These are phyloP conservation scores for Porites evermanni DNA, from an alignment of 92 coral and sea anemone genomes.

Conservation along the genomic window DNA sequence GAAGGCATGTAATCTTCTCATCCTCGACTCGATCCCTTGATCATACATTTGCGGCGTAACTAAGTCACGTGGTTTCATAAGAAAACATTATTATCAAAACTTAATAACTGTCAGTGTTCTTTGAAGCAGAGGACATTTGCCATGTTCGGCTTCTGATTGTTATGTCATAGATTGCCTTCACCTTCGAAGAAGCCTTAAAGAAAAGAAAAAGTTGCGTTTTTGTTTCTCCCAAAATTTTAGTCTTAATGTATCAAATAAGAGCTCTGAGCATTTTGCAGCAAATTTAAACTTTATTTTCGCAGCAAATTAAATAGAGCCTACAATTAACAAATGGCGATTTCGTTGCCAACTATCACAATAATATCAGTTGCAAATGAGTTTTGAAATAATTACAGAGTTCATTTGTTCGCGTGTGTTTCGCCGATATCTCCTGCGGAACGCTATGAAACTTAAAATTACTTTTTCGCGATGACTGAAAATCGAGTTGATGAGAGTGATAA, in stretches of 20 bases:
- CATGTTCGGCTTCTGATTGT: slow-evolving; percentile 22
- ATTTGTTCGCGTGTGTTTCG: slow-evolving; percentile 10
- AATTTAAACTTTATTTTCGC: not conserved
- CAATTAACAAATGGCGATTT: too few species aligned
- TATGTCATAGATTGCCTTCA: not conserved
- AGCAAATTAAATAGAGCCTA: not conserved
- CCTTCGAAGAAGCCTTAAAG: not conserved
- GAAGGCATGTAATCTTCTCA: too few species aligned
- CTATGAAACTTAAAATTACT: not conserved
- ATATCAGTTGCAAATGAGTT: slow-evolving; percentile 1
- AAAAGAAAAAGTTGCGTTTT: not conserved
- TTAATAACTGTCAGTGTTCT: not conserved
- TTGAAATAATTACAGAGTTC: not conserved
- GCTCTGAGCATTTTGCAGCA: not conserved
- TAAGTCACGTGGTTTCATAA: slow-evolving; percentile 15
- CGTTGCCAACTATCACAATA: not conserved
- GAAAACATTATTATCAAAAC: slow-evolving; percentile 3
- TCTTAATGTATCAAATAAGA: not conserved
- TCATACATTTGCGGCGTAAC: too few species aligned
- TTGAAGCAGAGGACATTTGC: not conserved
- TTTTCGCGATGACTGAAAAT: slow-evolving; percentile 25
- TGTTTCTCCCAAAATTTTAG: not conserved
- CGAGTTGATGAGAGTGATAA: not conserved
- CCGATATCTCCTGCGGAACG: not conserved
- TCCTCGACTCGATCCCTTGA: not conserved